phyloP scores from a whole-genome alignment of 2,888 invertebrate species.

The Aplocera efformata region DNA sequence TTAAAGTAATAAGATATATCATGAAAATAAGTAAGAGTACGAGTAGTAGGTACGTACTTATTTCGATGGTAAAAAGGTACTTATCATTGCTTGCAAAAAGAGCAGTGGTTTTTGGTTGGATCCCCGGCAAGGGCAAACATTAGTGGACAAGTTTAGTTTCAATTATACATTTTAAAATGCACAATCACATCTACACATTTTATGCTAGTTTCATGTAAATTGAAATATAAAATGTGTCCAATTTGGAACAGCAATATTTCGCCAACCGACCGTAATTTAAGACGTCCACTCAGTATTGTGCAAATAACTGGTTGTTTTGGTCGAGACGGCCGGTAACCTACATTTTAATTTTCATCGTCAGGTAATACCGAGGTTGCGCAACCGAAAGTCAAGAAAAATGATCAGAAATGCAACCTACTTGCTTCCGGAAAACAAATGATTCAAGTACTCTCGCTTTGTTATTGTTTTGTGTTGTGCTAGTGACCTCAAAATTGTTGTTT shows the following conservation, averaged over 20 bases:
- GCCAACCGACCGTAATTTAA: slow-evolving; percentile 28
- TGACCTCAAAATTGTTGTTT: slow-evolving; percentile 10
- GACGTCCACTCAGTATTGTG: slow-evolving; percentile 40
- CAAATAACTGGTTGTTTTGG: slow-evolving; percentile 45
- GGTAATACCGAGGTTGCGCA: slow-evolving; percentile 36
- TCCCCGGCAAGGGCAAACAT: no score
- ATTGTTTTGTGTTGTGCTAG: slow-evolving; percentile 6
- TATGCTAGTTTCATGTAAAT: no score
- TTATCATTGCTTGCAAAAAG: no score
- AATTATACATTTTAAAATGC: no score
- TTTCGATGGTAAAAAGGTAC: no score
- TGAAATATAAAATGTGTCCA: no score
- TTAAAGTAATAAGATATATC: no score
- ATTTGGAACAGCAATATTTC: slow-evolving; percentile 6
- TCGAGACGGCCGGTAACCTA: slow-evolving; percentile 39
- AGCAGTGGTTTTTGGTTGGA: no score
- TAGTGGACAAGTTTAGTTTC: no score
- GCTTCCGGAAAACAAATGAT: slow-evolving; percentile 27
- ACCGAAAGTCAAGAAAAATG: slow-evolving; percentile 25
- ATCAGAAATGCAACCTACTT: slow-evolving; percentile 23
- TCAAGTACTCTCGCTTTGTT: slow-evolving; percentile 10
- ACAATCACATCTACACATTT: no score
- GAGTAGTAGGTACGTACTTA: no score
- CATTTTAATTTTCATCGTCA: slow-evolving; percentile 36
- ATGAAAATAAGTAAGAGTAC: no score